Base-by-base conservation (phyloP, 2,113 vertebrate species). In the Acrocephalus arundinaceus region DNA sequence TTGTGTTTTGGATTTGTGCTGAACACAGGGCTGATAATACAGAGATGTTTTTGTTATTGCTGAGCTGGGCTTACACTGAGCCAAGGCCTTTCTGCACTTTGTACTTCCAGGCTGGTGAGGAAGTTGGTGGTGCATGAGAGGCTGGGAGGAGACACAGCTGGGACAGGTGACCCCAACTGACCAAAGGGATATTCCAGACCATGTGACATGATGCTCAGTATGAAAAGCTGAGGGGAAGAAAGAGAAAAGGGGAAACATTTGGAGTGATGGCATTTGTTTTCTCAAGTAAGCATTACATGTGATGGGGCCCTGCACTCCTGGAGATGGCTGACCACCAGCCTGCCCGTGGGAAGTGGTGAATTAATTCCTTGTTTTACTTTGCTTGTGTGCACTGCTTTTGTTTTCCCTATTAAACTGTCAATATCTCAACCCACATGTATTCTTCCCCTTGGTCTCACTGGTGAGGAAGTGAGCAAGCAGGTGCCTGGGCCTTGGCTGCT, bases 231-330 rank as follows among this genome's bases (percentile, higher is more conserved):
- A 0, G 17, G 17, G 24, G 21, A 51, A 58, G 59, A 23, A 48
- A 7, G 24, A 28, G 30, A 15, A 75, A 75, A 5, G 13, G 6
- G 5, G 10, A 8, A 57, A 16, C 2, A 13, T 7, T 52, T 37
- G 48, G 31, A 52, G 27, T 46, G 5, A 54, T 9, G 28, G 19
- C 1, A 1, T 48, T 49, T 30, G 19, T 41, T 43, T 57, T 8
- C 6, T 3, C 19, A 52, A 31, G 24, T 4, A 35, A 23, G 13
- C 0, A 1, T 0, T 35, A 31, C 7, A 7, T 8, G 2, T 7
- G 21, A 35, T 6, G 45, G 20, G 8, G 25, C 16, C 6, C 31
- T 43, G 45, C 13, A 21, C 16, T 51, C 27, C 21, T 31, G 25
- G 21, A 59, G 35, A 30, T 21, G 35, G 35, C 31, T 21, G 62